Base-by-base conservation (phyloP, 2,113 vertebrate species). In the Struthidea cinerea region DNA sequence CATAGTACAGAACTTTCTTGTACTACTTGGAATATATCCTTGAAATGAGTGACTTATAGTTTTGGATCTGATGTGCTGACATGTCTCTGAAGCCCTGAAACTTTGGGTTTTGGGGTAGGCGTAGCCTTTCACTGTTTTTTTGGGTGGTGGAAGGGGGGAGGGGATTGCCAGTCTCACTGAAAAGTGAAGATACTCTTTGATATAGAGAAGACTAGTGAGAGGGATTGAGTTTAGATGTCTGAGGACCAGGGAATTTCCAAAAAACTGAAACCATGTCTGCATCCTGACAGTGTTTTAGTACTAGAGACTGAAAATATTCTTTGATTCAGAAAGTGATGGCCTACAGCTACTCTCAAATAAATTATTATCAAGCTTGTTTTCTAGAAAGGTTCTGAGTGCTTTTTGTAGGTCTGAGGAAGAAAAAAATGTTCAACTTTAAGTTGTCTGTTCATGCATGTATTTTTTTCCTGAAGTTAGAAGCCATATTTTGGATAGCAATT, bases 161-260 rank as follows among this genome's bases (percentile, higher is more conserved):
- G 8, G 37, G 28, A 28, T 87, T 69, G 28, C 55, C 6, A 33
- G 2, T 91, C 56, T 94, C 7, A 11, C 13, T 82, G 52, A n/a
- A 90, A 75, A 87, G 46, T 59, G 21, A 3, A 55, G 46, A 4
- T 49, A 49, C 23, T 91, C 3, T 1, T 67, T 65, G 47, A 20
- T 42, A 65, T 59, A 70, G 42, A 53, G 63, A 39, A 69, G 39
- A 7, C 50, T 39, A 9, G 3, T 33, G 9, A 52, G 30, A 24
- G 19, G 21, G 4, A 10, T 37, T 78, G 65, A 84, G 41, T 86
- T 75, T 21, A 68, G 53, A 89, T 7, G 16, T 64, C 42, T 69
- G 84, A 84, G 42, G 35, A 80, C 12, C 22, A 90, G 97, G 97
- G 95, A 44, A 57, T 96, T 98, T 98, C 96, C 93, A 92, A 79